Conservation (phyloP, 2,888 invertebrate genomes). For the Perithous albicinctus region DNA sequence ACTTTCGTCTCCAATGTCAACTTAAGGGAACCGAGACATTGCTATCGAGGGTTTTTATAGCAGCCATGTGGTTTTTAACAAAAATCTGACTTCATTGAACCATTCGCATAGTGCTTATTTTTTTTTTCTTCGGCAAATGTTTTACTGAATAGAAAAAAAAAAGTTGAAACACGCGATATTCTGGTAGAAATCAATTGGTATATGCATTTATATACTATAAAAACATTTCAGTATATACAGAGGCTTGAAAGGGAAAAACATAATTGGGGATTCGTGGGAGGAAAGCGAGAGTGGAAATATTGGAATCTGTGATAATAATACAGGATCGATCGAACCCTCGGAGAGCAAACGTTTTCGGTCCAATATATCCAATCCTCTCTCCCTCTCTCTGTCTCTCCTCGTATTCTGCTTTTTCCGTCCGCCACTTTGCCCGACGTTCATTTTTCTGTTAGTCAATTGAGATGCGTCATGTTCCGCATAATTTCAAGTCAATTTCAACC, state of each 20-base stretch:
- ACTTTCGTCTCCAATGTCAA: not conserved
- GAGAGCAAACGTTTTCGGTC: not conserved
- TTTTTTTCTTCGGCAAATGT: no score
- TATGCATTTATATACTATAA: not conserved
- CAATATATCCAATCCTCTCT: not conserved
- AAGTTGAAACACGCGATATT: no score
- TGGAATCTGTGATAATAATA: constrained; percentile 1
- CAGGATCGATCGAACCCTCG: constrained; percentile 4
- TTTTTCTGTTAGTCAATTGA: constrained; percentile 1
- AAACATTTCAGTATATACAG: not conserved
- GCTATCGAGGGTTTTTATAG: no score
- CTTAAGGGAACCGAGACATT: no score
- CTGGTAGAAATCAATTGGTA: no score
- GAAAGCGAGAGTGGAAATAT: constrained; percentile 23
- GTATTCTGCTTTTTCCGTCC: not conserved
- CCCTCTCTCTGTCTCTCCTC: no score
- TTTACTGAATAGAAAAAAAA: no score
- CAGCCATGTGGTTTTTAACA: no score
- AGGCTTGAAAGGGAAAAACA: not conserved
- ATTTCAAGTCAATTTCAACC: not conserved
- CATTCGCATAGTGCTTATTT: no score
- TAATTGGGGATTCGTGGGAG: not conserved
- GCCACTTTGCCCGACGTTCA: no score
- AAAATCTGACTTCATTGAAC: no score
- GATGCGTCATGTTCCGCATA: not conserved